Evolutionary conservation across 2,113 vertebrate genomes (phyloP), one percentile per base, ranked within the genome.

Genomic region (Antechinus flavipes): DNA sequence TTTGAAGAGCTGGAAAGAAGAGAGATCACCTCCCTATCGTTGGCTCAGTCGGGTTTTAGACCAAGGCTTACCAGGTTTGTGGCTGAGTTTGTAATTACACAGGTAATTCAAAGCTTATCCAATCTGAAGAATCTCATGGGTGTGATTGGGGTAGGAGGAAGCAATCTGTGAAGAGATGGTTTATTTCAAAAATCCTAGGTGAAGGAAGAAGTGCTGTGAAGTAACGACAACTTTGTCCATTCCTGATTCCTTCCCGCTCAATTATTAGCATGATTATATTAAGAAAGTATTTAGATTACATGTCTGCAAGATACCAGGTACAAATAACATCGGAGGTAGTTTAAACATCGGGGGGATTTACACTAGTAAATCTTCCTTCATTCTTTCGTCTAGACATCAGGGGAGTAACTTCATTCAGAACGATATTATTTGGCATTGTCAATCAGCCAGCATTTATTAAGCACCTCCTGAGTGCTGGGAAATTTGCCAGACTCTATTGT

Each of bases 91-190:
- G 61, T 94, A 96, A 93, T 95, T 94, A 95, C 96, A 94, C 76
- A 91, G 91, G 94, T 94, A 96, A 94, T 97, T 97, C 96, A 94
- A 96, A 96, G 94, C 93, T 96, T 94, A 96, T 97, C 96, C 92
- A 93, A 96, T 97, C 91, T 92, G 92, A 95, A 68, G n/a, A 56
- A 95, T 97, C 95, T 97, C 95, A 94, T 93, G 94, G 90, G n/a
- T 84, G 19, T 84, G 16, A 84, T 84, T 42, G 16, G 68, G 35
- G 7, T 22, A 22, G 19, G 68, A 19, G 35, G 91, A 93, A 94
- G 49, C 93, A 96, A 95, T 97, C 92, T 96, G 84, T 94, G 94
- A 96, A 95, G 96, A 96, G 92, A 94, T 95, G 23, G 94, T 97
- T 97, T 61, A 93, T 96, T 97, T 93, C 96, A 95, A 98, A 96